These are phyloP conservation scores for Chouioia cunea DNA, from an alignment of 2,888 invertebrate genomes.

Conservation along the genomic window DNA sequence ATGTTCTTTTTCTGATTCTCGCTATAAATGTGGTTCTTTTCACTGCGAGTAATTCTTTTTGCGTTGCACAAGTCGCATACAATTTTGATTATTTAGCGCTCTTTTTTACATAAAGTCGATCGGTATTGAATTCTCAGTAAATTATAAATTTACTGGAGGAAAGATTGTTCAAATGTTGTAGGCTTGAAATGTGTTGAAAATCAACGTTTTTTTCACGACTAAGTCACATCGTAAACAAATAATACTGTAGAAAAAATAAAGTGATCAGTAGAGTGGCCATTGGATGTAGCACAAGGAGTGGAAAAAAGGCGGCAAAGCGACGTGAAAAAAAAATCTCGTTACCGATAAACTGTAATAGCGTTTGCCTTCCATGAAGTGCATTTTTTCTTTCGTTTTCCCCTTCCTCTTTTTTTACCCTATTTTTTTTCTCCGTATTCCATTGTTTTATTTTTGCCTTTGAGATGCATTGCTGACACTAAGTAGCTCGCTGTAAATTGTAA, in stretches of 20 bases:
- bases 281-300: neutral
- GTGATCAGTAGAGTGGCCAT: constrained; percentile 8
- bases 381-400: constrained; percentile 5
- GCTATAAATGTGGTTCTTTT: neutral
- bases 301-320: neutral
- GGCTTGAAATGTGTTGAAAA: too few species aligned
- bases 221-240: constrained; percentile 32
- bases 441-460: neutral
- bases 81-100: neutral
- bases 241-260: constrained; percentile 14
- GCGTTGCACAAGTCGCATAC: too few species aligned
- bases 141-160: too few species aligned
- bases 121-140: too few species aligned
- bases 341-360: constrained; percentile 23
- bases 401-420: neutral
- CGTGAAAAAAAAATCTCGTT: constrained; percentile 32
- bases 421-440: neutral
- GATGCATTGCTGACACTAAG: neutral
- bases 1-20: neutral
- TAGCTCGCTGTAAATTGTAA: constrained; percentile 2
- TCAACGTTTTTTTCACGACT: too few species aligned
- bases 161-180: too few species aligned
- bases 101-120: too few species aligned
- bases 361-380: constrained; percentile 15
- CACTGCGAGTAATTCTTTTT: too few species aligned